These are phyloP conservation scores for Acromyrmex echinatior DNA, from an alignment of 1,140 invertebrate species.

Conservation along the genomic window DNA sequence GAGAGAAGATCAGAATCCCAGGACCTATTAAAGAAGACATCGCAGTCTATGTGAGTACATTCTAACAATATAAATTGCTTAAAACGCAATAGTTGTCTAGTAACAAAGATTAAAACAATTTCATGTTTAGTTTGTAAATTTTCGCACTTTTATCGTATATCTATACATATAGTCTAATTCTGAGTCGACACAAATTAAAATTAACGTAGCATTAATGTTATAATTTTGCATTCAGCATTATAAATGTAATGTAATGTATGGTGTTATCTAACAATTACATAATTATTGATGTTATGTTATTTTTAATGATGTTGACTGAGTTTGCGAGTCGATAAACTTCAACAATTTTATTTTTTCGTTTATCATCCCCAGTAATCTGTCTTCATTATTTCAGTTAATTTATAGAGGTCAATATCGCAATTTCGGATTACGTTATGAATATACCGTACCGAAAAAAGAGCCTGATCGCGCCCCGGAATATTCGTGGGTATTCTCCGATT, in stretches of 20 bases:
- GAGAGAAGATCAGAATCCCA: conserved; percentile 93
- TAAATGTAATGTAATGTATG: no score
- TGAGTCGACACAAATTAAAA: no score
- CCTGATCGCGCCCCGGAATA: conserved; percentile 88
- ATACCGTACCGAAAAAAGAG: conserved; percentile 91
- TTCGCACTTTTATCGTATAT: background rate
- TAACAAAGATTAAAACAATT: background rate
- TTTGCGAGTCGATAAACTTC: background rate
- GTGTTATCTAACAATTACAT: no score
- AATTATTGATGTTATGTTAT: no score
- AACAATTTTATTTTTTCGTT: background rate
- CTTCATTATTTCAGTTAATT: conserved; percentile 89
- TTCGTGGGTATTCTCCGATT: conserved; percentile 92
- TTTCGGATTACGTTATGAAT: conserved; percentile 94
- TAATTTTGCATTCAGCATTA: no score
- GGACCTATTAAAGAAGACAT: conserved; percentile 94
- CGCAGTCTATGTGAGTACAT: conserved; percentile 92
- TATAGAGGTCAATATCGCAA: conserved; percentile 93
- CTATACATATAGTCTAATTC: no score
- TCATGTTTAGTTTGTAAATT: background rate
- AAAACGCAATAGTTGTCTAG: background rate
- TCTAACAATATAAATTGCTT: background rate
- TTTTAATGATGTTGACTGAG: no score
- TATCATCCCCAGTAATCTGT: conserved; percentile 52
- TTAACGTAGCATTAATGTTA: no score